A percentile compares a stretch with the other conserved stretches of the same genome.
phyloP scores from a whole-genome alignment of 2,797 vertebrate genomes.

The Spinibarbus caldwelli region DNA sequence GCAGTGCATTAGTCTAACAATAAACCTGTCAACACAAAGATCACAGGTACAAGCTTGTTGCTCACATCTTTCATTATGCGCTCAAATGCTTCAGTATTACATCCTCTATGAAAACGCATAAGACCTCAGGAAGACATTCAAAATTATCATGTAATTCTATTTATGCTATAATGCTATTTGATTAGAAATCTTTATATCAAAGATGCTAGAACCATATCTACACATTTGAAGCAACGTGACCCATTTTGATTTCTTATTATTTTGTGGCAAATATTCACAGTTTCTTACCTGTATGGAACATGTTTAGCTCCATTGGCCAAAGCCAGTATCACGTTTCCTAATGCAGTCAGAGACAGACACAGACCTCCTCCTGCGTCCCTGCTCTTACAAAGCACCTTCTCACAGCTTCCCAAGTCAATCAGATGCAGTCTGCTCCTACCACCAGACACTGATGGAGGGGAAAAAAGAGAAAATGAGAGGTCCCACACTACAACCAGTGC shows the following conservation, averaged over 20 bases:
- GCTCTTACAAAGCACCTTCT: conserved; percentile 88
- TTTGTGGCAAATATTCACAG: neutral
- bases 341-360: conserved; percentile 90
- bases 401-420: conserved; percentile 96
- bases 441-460: conserved; percentile 87
- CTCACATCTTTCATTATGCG: conserved; percentile 32
- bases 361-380: conserved; percentile 88
- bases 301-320: conserved; percentile 97
- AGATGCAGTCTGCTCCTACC: conserved; percentile 97
- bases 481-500: neutral
- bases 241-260: neutral
- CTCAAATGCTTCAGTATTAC: conserved; percentile 27
- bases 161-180: neutral
- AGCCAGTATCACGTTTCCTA: conserved; percentile 96
- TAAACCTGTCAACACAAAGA: conserved; percentile 58
- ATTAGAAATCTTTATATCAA: neutral
- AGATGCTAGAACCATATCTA: neutral
- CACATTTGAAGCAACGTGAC: neutral
- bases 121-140: neutral
- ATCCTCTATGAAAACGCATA: conserved; percentile 24
- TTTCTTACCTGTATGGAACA: conserved; percentile 91
- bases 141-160: neutral
- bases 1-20: conserved; percentile 27
- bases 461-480: conserved; percentile 6
- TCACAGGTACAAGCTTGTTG: conserved; percentile 48